Evolutionary conservation across 2,797 vertebrate species (phyloP).

Genomic region (Microctenopoma steveboyesi): DNA sequence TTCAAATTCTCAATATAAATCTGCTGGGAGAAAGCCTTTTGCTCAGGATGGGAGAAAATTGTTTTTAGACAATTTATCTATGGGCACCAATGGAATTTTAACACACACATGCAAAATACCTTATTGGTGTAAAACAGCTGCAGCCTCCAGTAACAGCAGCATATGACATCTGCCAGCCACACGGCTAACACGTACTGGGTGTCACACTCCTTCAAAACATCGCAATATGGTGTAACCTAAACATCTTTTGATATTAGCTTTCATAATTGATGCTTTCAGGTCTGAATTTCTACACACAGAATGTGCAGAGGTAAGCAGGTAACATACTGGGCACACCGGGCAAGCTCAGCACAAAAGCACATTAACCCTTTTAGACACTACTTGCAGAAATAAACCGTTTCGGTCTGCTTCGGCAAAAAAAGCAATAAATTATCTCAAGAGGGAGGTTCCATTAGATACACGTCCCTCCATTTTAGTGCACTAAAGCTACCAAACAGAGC

Average conservation of each 20-base stretch:
- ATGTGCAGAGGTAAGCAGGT: slow-evolving; percentile 24
- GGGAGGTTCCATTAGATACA: slow-evolving; percentile 2
- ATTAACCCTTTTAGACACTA: slow-evolving; percentile 24
- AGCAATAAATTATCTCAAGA: slow-evolving; percentile 43
- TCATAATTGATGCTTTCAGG: slow-evolving; percentile 1
- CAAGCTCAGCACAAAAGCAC: slow-evolving; percentile 18
- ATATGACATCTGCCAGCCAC: slow-evolving; percentile 30
- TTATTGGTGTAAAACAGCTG: slow-evolving; percentile 24
- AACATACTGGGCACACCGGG: slow-evolving; percentile 10
- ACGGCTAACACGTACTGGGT: slow-evolving; percentile 6
- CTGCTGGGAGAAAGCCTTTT: slow-evolving; percentile 15
- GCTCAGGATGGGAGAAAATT: slow-evolving; percentile 1
- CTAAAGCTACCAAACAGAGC: slow-evolving; percentile 40
- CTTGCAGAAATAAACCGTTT: slow-evolving; percentile 57
- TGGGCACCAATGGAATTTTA: slow-evolving; percentile 18
- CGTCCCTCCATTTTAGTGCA: slow-evolving; percentile 37
- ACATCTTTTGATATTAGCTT: slow-evolving; percentile 24
- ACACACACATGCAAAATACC: slow-evolving; percentile 9
- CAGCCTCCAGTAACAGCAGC: slow-evolving; percentile 25
- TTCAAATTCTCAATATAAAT: slow-evolving; percentile 18
- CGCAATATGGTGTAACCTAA: not conserved
- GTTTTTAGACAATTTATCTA: slow-evolving; percentile 6
- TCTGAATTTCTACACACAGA: slow-evolving; percentile 2
- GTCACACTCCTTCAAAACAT: not conserved
- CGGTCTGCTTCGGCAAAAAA: slow-evolving; percentile 18